Evolutionary conservation across 2,888 invertebrate genomes (phyloP), one percentile per base, ranked within the genome.

Genomic region (Pilophorus perplexus): DNA sequence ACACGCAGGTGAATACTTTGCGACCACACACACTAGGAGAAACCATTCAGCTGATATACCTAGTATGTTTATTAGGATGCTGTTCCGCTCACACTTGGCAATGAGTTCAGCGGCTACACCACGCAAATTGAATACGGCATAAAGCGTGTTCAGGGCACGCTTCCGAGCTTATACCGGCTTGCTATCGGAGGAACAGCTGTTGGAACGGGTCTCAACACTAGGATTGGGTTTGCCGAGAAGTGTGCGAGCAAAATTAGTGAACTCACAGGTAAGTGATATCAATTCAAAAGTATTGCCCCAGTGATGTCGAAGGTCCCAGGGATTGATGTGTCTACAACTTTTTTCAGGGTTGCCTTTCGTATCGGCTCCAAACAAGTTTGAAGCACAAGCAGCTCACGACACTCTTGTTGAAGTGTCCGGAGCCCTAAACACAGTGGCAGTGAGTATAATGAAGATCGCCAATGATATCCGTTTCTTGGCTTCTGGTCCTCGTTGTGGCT

Each of bases 131-230:
- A 84, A 68, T 90, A 89, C 79, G 88, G 90, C 66, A 89, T 97
- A 73, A 87, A 89, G 67, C 84, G 97, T 68, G 82, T 98, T 1
- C 83, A 89, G 73, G 76, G 82, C 14, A 89, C 90, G 0, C 80
- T 96, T 67, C 93, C 93, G 4, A 82, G 93, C 18, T 81, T 98
- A 50, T 93, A 95, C 78, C 84, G 90, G 78, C 80, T 99, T 73
- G 97, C 97, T 33, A 83, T 95, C 66, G 96, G 96, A 44, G 97
- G 97, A 68, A 98, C 98, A 1, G 98, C 98, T 8, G 98, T 98
- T 0, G 98, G 98, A 67, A 99, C 99, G 8, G 99, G 99, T 0
- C 82, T 99, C 23, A 99, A 99, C 78, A 94, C 98, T 0, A 82
- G 89, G 71, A 85, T 89, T 74, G 97, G 97, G 1, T 99, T 98